Conservation (phyloP, 2,113 vertebrate species). For the Atrichornis clamosus region DNA sequence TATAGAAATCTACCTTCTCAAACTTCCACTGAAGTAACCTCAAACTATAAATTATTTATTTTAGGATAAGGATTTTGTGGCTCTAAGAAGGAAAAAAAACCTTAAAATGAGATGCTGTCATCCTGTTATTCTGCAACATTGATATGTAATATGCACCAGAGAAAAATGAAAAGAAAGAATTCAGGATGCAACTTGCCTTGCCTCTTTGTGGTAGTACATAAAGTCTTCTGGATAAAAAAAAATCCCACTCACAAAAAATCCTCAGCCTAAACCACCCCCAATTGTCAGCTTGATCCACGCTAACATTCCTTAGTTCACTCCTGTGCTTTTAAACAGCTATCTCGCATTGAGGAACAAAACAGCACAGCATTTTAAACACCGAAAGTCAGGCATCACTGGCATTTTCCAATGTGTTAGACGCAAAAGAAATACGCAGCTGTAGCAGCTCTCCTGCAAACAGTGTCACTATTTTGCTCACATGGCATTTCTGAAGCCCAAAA, state of each 20-base stretch:
- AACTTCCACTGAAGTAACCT: conserved; percentile 50
- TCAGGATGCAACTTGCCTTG: conserved; percentile 5
- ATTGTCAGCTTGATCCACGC: not conserved
- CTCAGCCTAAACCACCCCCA: not conserved
- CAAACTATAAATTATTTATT: conserved; percentile 68
- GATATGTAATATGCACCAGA: conserved; percentile 34
- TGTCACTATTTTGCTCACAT: not conserved
- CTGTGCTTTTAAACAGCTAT: not conserved
- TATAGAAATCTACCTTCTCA: conserved; percentile 73
- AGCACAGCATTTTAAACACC: not conserved
- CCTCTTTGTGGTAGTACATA: not conserved
- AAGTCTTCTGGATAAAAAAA: not conserved
- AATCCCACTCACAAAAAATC: not conserved
- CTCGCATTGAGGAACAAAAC: not conserved
- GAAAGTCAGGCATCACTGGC: not conserved
- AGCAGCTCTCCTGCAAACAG: conserved; percentile 31
- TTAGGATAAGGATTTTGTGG: conserved; percentile 56
- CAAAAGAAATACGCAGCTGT: not conserved
- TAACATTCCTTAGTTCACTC: not conserved
- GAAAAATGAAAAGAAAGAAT: conserved; percentile 18
- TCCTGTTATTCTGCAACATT: conserved; percentile 9
- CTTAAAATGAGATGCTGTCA: conserved; percentile 41
- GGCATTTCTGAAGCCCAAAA: conserved; percentile 46
- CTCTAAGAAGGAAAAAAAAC: conserved; percentile 18
- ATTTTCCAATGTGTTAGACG: not conserved